Conservation (phyloP, 2,113 vertebrate species). For the Dromas ardeola region DNA sequence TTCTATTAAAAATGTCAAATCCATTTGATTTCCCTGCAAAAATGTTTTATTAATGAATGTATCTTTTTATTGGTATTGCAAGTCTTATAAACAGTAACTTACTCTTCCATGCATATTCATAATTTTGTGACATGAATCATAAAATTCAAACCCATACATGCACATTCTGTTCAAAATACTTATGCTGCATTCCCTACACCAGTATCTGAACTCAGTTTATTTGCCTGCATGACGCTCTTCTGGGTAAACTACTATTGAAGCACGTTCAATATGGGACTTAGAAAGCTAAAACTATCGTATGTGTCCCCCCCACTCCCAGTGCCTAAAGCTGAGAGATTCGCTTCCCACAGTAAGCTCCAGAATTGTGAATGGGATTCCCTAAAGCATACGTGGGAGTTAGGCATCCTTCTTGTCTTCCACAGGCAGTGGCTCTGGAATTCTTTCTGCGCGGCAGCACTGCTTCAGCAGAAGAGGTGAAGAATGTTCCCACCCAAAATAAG, state of each 20-base stretch:
- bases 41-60: conserved; percentile 37
- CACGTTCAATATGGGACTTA: not conserved
- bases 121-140: conserved; percentile 38
- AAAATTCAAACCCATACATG: conserved; percentile 41
- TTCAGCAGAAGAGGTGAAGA: conserved; percentile 43
- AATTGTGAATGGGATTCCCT: conserved; percentile 38
- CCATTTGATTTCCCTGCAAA: not conserved
- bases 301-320: not conserved
- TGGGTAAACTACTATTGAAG: not conserved
- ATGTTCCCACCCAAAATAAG: conserved; percentile 50
- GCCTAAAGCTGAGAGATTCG: not conserved
- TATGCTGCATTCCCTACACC: not conserved
- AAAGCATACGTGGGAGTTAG: not conserved
- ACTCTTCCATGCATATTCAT: conserved; percentile 60
- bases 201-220: not conserved
- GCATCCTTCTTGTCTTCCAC: conserved; percentile 13
- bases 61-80: not conserved
- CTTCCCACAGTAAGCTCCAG: conserved; percentile 9
- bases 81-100: not conserved
- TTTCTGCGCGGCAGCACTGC: not conserved
- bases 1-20: conserved; percentile 14
- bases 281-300: not conserved
- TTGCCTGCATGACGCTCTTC: not conserved
- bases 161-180: conserved; percentile 57
- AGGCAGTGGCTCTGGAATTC: not conserved